These are phyloP conservation scores for Margaritifera margaritifera DNA, from an alignment of 2,888 invertebrate genomes.

Conservation along the genomic window DNA sequence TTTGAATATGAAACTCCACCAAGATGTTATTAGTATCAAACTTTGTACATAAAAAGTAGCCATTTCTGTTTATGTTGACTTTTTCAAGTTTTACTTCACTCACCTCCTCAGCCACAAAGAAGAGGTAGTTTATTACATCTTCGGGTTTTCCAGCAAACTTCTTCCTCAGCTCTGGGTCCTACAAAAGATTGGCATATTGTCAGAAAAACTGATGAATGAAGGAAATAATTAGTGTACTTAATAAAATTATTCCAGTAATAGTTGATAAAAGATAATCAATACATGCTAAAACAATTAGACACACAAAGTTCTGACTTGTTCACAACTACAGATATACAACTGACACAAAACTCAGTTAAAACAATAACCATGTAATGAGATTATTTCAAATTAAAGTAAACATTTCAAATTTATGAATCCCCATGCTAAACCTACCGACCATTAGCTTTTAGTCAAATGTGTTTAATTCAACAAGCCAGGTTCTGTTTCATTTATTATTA, in stretches of 20 bases:
- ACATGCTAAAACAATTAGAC: neutral
- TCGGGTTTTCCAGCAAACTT: constrained; percentile 99
- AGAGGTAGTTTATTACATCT: constrained; percentile 96
- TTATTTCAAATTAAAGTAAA: too few relatives aligned
- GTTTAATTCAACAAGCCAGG: too few relatives aligned
- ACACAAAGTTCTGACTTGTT: too few relatives aligned
- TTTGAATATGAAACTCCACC: neutral
- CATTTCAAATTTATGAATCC: too few relatives aligned
- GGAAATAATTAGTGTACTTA: neutral
- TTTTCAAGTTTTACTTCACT: neutral
- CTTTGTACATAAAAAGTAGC: neutral
- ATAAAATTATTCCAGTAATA: neutral
- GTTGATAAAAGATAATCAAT: neutral
- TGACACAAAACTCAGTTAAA: too few relatives aligned
- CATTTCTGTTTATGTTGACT: neutral
- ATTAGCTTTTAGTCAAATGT: too few relatives aligned
- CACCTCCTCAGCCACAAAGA: constrained; percentile 98
- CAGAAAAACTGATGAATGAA: neutral
- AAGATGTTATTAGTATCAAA: neutral
- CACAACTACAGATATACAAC: too few relatives aligned
- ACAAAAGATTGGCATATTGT: neutral
- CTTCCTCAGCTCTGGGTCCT: constrained; percentile 92
- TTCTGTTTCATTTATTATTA: too few relatives aligned
- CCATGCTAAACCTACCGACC: too few relatives aligned
- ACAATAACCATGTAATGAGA: too few relatives aligned